Evolutionary conservation across 2,888 invertebrate species (phyloP).

Genomic region (Sthenelais limicola): DNA sequence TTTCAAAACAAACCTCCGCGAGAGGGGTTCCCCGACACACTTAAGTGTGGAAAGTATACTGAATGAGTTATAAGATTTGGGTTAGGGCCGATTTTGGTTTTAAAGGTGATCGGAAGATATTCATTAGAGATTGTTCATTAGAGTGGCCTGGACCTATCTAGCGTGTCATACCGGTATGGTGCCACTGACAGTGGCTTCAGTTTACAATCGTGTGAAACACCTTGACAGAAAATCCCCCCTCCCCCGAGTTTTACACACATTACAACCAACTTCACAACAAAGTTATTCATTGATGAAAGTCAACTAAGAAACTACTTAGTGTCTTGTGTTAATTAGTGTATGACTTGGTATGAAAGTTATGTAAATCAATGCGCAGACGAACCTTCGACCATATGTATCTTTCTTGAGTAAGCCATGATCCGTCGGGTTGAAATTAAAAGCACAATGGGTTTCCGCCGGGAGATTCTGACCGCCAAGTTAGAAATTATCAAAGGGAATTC

Average conservation of each 20-base stretch:
- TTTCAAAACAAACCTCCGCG: constrained; percentile 37
- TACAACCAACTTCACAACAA: too few species aligned
- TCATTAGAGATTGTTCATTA: too few species aligned
- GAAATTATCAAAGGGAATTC: constrained; percentile 26
- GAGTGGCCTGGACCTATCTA: too few species aligned
- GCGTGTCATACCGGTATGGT: constrained; percentile 35
- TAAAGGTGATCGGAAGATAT: too few species aligned
- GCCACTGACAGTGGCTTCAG: constrained; percentile 38
- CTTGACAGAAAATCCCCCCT: constrained; percentile 37
- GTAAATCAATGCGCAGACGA: constrained; percentile 34
- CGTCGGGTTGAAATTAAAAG: constrained; percentile 40
- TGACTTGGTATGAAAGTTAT: constrained; percentile 1
- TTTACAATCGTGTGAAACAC: constrained; percentile 38
- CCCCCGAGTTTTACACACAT: constrained; percentile 37
- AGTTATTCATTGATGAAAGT: too few species aligned
- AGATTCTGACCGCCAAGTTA: constrained; percentile 33
- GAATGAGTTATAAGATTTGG: too few species aligned
- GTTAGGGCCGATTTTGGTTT: too few species aligned
- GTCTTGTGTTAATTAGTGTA: too few species aligned
- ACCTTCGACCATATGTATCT: constrained; percentile 39
- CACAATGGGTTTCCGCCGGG: constrained; percentile 36
- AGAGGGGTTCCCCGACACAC: constrained; percentile 35
- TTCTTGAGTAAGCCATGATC: constrained; percentile 40
- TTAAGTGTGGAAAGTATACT: constrained; percentile 21
- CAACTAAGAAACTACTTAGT: too few species aligned